These are phyloP conservation scores for Copidosoma floridanum DNA, from an alignment of 1,140 invertebrate genomes.

Conservation along the genomic window DNA sequence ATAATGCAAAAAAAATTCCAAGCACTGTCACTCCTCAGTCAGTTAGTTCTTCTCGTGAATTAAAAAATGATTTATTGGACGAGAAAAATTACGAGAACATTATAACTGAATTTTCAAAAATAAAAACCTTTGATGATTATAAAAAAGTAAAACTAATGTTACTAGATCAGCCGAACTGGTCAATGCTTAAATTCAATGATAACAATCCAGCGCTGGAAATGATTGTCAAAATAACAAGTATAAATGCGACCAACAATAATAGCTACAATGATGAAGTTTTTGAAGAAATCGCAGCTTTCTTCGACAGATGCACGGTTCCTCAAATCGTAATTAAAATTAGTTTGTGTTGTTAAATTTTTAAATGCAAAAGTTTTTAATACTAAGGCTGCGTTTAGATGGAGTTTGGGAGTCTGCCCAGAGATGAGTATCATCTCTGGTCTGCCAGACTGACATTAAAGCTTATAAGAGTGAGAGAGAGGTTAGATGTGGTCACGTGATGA, in stretches of 20 bases:
- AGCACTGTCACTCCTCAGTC: no score
- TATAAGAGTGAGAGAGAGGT: no score
- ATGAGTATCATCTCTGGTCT: no score
- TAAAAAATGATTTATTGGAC: constrained; percentile 36
- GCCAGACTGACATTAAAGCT: no score
- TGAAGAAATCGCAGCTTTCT: constrained; percentile 45
- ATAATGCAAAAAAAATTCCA: not conserved
- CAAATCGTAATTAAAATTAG: constrained; percentile 31
- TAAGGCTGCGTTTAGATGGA: no score
- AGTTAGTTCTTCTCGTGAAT: no score
- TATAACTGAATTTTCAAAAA: constrained; percentile 33
- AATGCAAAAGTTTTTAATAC: no score
- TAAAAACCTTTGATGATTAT: constrained; percentile 39
- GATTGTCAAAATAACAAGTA: constrained; percentile 31
- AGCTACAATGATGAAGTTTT: constrained; percentile 35
- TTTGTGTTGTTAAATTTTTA: no score
- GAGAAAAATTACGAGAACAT: constrained; percentile 42
- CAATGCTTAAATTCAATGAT: constrained; percentile 9
- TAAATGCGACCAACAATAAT: constrained; percentile 13
- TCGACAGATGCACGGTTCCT: constrained; percentile 33
- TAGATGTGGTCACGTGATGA: no score
- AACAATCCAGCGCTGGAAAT: constrained; percentile 38
- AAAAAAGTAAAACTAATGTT: constrained; percentile 38
- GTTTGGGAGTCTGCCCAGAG: no score
- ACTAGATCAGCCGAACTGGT: constrained; percentile 41